Conservation (phyloP, 2,113 vertebrate species). For the Egretta garzetta region DNA sequence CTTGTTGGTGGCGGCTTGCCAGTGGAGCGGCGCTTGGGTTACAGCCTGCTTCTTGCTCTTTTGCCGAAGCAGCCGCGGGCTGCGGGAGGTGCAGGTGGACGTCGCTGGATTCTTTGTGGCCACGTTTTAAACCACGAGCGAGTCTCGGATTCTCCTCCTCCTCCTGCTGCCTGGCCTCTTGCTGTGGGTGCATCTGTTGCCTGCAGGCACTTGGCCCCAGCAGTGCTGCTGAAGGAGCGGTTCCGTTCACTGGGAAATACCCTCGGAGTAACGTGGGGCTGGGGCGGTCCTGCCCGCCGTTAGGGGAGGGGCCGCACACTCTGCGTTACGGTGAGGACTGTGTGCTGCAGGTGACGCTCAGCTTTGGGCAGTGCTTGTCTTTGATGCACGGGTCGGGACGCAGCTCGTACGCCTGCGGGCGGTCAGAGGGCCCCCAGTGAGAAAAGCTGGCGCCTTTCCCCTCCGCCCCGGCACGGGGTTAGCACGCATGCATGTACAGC, state of each 20-base stretch:
- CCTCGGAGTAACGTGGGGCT: neutral
- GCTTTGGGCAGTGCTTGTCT: neutral
- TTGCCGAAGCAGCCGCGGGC: neutral
- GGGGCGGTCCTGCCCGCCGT: neutral
- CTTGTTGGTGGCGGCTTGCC: neutral
- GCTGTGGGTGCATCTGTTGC: neutral
- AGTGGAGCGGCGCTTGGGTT: accelerated
- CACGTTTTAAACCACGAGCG: accelerated
- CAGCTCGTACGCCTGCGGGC: neutral
- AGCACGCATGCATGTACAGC: accelerated
- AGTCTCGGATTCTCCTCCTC: neutral
- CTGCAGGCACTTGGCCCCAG: neutral
- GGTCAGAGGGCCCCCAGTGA: accelerated
- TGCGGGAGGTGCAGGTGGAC: too few relatives aligned
- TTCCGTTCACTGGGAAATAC: neutral
- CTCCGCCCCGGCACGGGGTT: neutral
- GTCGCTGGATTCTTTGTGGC: accelerated
- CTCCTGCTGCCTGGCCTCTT: neutral
- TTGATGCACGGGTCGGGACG: neutral
- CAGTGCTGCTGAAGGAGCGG: neutral
- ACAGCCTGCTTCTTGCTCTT: neutral
- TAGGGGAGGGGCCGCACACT: accelerated
- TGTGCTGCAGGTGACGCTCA: too few relatives aligned
- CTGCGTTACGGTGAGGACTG: accelerated
- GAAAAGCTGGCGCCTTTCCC: accelerated